Evolutionary conservation across 2,113 vertebrate genomes (phyloP).

Genomic region (Aegypius monachus): DNA sequence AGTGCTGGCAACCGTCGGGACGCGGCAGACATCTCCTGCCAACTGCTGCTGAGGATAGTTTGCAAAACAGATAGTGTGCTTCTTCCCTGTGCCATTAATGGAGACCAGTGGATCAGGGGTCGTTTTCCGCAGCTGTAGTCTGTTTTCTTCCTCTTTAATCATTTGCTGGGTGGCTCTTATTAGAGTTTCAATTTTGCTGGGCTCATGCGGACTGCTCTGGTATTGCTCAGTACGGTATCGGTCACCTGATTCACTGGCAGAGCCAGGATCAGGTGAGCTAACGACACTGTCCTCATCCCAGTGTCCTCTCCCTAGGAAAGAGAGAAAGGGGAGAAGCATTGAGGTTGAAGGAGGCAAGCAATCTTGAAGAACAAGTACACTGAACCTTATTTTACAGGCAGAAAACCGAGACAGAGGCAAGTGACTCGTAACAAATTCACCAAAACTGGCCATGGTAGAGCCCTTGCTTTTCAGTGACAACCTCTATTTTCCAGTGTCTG

Average conservation of each 20-base stretch:
- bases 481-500: background rate
- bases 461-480: background rate
- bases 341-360: background rate
- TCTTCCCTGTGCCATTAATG: slow-evolving; percentile 85
- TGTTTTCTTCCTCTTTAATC: slow-evolving; percentile 96
- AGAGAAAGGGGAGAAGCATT: background rate
- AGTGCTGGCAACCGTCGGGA: slow-evolving; percentile 71
- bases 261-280: slow-evolving; percentile 93
- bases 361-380: background rate
- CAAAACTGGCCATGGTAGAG: background rate
- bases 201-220: slow-evolving; percentile 85
- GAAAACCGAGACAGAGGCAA: background rate
- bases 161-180: slow-evolving; percentile 97
- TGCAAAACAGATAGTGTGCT: slow-evolving; percentile 80
- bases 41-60: slow-evolving; percentile 81
- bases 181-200: slow-evolving; percentile 93
- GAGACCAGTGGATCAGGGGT: slow-evolving; percentile 76
- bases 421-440: background rate
- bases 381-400: background rate
- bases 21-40: slow-evolving; percentile 77
- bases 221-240: slow-evolving; percentile 84
- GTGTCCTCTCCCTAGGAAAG: slow-evolving; percentile 83
- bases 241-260: slow-evolving; percentile 92
- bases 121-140: slow-evolving; percentile 81
- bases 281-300: slow-evolving; percentile 95